Evolutionary conservation across 1,140 invertebrate genomes (phyloP).

Genomic region (Drosophila parabipectinata): DNA sequence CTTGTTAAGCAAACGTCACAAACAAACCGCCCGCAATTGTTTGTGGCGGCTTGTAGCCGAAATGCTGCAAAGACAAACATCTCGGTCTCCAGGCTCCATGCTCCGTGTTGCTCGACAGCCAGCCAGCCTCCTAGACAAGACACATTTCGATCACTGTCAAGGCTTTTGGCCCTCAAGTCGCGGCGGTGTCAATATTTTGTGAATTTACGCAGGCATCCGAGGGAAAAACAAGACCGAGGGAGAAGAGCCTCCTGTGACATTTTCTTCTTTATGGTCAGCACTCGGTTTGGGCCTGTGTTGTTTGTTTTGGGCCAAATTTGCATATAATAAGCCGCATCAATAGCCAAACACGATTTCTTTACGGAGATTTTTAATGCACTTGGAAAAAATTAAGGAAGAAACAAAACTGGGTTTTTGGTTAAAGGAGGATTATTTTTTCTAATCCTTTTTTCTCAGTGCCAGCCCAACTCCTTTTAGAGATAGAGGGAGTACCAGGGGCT

Average conservation of each 20-base stretch:
- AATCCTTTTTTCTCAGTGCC: slow-evolving; percentile 18
- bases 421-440: no score
- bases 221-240: slow-evolving; percentile 23
- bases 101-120: not conserved
- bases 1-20: slow-evolving; percentile 83
- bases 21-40: slow-evolving; percentile 82
- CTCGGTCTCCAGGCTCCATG: slow-evolving; percentile 17
- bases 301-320: slow-evolving; percentile 74
- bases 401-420: no score
- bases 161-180: slow-evolving; percentile 53
- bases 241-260: slow-evolving; percentile 54
- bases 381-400: not conserved
- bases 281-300: slow-evolving; percentile 49
- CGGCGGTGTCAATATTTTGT: slow-evolving; percentile 81
- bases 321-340: slow-evolving; percentile 84
- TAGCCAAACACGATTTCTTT: slow-evolving; percentile 72
- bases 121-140: slow-evolving; percentile 55
- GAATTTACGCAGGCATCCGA: slow-evolving; percentile 76
- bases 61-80: slow-evolving; percentile 30
- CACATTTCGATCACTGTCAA: slow-evolving; percentile 84
- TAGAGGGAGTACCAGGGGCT: slow-evolving; percentile 28
- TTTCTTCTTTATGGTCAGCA: slow-evolving; percentile 80
- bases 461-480: slow-evolving; percentile 30
- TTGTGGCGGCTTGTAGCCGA: slow-evolving; percentile 28
- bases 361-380: slow-evolving; percentile 60